phyloP scores from a whole-genome alignment of 2,888 invertebrate species.

The Sepioteuthis lessoniana region DNA sequence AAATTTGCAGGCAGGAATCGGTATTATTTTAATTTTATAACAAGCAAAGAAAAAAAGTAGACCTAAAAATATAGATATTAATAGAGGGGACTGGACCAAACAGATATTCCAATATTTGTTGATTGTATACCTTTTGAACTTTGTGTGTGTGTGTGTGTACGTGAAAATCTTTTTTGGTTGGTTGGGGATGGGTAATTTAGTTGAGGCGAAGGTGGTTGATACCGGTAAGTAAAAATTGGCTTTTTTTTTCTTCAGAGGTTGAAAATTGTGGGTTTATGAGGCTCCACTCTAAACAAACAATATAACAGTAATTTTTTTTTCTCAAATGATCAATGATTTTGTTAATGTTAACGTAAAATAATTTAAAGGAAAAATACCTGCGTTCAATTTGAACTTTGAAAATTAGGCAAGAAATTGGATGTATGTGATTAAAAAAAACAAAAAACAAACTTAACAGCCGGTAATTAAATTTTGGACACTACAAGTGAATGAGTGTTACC shows the following conservation, averaged over 20 bases:
- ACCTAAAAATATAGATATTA: constrained; percentile 16
- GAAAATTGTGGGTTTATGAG: background rate
- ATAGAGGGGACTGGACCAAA: background rate
- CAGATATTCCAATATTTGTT: background rate
- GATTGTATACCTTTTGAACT: background rate
- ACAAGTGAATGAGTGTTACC: background rate
- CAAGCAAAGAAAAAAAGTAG: background rate
- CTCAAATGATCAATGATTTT: no score
- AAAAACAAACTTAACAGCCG: background rate
- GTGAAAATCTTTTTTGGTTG: background rate
- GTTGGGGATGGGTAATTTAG: background rate
- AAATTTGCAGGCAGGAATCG: background rate
- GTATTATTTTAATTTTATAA: background rate
- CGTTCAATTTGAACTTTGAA: background rate
- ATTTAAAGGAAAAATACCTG: background rate
- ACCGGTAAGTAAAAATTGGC: background rate
- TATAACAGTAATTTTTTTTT: no score
- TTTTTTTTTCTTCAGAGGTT: background rate
- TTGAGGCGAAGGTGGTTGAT: background rate
- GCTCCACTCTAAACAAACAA: background rate
- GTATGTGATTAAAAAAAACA: background rate
- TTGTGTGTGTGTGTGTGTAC: background rate
- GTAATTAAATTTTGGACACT: background rate
- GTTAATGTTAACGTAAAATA: no score
- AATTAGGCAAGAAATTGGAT: background rate